Percentiles rank a stretch among this genome's conserved stretches.
These are phyloP conservation scores for Sarcoramphus papa DNA, from an alignment of 2,797 vertebrate genomes.

Conservation along the genomic window DNA sequence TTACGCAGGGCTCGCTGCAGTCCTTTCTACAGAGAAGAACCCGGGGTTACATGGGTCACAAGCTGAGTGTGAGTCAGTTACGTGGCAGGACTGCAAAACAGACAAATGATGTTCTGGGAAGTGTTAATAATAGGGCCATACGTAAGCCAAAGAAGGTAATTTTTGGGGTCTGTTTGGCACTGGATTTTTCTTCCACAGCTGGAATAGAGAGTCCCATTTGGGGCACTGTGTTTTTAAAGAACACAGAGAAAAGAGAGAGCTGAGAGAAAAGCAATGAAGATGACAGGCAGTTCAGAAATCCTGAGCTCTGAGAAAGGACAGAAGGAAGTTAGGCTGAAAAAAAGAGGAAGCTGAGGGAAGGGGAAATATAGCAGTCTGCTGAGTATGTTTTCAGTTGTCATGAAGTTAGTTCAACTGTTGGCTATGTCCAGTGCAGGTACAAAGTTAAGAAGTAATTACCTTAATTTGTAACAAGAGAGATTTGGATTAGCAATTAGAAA, in stretches of 20 bases:
- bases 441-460: neutral
- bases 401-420: neutral
- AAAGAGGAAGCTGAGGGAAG: neutral
- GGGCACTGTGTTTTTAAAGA: neutral
- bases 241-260: neutral
- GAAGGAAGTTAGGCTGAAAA: neutral
- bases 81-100: neutral
- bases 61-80: neutral
- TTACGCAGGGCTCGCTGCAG: rapidly evolving
- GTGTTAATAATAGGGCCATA: neutral
- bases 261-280: neutral
- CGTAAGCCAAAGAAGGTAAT: neutral
- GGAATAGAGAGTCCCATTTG: neutral
- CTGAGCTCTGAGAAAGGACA: neutral
- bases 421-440: neutral
- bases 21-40: neutral
- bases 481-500: neutral
- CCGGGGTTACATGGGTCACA: neutral
- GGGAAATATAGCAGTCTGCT: neutral
- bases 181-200: neutral
- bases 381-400: neutral
- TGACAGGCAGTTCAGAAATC: neutral
- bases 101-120: neutral
- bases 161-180: neutral
- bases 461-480: neutral